These are phyloP conservation scores for Ceratosolen fusciceps DNA, from an alignment of 1,140 invertebrate species.

Conservation along the genomic window DNA sequence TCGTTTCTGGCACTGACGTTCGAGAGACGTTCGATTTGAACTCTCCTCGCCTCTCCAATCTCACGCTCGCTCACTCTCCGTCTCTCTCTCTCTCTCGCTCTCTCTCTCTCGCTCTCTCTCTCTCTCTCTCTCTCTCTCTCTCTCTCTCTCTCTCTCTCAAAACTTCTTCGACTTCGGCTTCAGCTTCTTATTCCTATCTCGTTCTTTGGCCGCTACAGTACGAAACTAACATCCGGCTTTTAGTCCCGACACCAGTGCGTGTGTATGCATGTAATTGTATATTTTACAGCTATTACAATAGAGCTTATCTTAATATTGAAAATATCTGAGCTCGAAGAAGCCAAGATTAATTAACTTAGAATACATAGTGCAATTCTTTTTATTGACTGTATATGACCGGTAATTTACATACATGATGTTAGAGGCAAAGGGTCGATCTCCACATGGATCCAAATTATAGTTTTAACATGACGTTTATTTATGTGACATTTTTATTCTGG, in stretches of 20 bases:
- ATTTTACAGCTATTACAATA: background rate
- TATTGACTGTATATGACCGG: too few relatives aligned
- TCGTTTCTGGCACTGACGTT: slow-evolving; percentile 60
- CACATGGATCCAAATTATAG: too few relatives aligned
- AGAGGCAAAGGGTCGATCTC: too few relatives aligned
- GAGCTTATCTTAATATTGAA: slow-evolving; percentile 31
- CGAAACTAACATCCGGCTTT: slow-evolving; percentile 56
- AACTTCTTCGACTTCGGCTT: background rate
- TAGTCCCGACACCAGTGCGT: background rate
- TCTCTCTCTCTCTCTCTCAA: background rate
- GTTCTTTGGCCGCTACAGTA: slow-evolving; percentile 52
- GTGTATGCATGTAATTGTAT: background rate
- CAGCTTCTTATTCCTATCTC: background rate
- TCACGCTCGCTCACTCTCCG: background rate
- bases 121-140: background rate
- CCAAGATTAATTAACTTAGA: slow-evolving; percentile 48
- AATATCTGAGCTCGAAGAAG: slow-evolving; percentile 37
- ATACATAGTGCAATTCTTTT: too few relatives aligned
- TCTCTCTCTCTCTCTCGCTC: background rate
- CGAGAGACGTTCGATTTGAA: slow-evolving; percentile 58
- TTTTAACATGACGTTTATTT: too few relatives aligned
- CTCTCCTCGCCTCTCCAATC: background rate
- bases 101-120: background rate
- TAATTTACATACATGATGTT: too few relatives aligned
- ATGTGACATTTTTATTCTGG: too few relatives aligned